Base-by-base conservation (phyloP, 2,113 vertebrate genomes). In the Platysternon megacephalum region DNA sequence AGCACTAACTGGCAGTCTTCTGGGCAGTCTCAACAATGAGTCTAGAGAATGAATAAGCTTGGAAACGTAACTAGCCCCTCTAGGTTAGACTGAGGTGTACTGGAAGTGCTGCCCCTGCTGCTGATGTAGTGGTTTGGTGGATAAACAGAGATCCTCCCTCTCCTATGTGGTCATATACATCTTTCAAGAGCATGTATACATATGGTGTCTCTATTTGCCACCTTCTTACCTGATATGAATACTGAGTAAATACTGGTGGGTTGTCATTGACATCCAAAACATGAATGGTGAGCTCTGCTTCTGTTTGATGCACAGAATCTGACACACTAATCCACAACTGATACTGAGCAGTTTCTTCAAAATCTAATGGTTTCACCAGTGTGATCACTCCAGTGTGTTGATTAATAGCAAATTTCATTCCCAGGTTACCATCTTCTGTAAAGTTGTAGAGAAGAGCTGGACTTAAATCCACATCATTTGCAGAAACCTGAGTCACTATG, bases 191-290 rank as follows among this genome's bases (percentile, higher is more conserved):
- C 52, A 58, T 49, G 29, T 44, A n/a, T 58, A n/a, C 46, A 85
- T 46, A 79, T 14, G 6, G 6, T 86, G 11, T 21, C 21, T 39
- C 22, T 44, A 55, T 56, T 85, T 91, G 26, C 9, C 1, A 9
- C 2, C 2, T 39, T 61, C 96, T 87, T 96, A 99, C 98, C 98
- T 99, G 98, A 96, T 99, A 99, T 7, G 89, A 98, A 91, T 99
- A 98, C 95, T 98, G 97, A 74, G 97, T 97, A 98, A 99, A 99
- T 79, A 98, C 93, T 1, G 99, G 99, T 55, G 98, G 97, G 6
- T 99, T 99, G 97, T 99, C 99, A 84, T 99, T 99, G 95, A 99
- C 44, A 32, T 99, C 99, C 89, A 99, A 87, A 89, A 99, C 98
- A 76, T 88, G 94, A 94, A 99, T 90, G 11, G 53, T 55, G 72